Evolutionary conservation across 2,888 invertebrate species (phyloP).

Genomic region (Drosophila anomelani): DNA sequence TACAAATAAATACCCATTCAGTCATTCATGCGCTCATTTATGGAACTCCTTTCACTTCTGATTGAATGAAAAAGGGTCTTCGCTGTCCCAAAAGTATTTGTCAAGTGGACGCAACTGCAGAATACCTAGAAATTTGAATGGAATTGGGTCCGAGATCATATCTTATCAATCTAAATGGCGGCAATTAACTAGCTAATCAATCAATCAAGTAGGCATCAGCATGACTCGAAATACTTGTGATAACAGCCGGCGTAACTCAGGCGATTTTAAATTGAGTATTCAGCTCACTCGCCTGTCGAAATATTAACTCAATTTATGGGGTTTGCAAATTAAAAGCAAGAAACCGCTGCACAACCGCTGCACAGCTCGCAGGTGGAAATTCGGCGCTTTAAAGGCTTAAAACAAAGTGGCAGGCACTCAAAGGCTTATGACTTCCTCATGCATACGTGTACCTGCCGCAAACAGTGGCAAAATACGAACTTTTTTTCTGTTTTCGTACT

Average conservation of each 20-base stretch:
- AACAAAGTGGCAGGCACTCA: conserved; percentile 52
- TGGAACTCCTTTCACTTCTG: conserved; percentile 16
- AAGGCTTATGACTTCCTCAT: conserved; percentile 54
- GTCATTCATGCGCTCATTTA: conserved; percentile 33
- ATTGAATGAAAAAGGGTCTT: conserved; percentile 14
- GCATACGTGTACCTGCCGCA: conserved; percentile 36
- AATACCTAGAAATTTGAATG: conserved; percentile 11
- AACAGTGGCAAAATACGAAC: conserved; percentile 25
- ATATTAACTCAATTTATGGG: conserved; percentile 11
- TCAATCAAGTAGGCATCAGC: conserved; percentile 37
- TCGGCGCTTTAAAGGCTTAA: conserved; percentile 49
- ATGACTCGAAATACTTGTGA: conserved; percentile 30
- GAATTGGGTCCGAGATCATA: conserved; percentile 2
- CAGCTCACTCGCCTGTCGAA: background rate
- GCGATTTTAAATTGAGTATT: conserved; percentile 9
- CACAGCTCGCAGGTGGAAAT: conserved; percentile 17
- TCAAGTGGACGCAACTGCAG: conserved; percentile 13
- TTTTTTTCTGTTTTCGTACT: background rate
- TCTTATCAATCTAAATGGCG: conserved; percentile 53
- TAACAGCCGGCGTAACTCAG: conserved; percentile 13
- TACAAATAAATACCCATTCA: conserved; percentile 27
- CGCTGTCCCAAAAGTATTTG: conserved; percentile 32
- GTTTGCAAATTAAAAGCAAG: conserved; percentile 29
- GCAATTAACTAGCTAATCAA: conserved; percentile 46
- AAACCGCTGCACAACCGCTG: conserved; percentile 21